These are phyloP conservation scores for Haliclona indistincta DNA, from an alignment of 37 sponge, comb jelly and placozoan species.

Conservation along the genomic window DNA sequence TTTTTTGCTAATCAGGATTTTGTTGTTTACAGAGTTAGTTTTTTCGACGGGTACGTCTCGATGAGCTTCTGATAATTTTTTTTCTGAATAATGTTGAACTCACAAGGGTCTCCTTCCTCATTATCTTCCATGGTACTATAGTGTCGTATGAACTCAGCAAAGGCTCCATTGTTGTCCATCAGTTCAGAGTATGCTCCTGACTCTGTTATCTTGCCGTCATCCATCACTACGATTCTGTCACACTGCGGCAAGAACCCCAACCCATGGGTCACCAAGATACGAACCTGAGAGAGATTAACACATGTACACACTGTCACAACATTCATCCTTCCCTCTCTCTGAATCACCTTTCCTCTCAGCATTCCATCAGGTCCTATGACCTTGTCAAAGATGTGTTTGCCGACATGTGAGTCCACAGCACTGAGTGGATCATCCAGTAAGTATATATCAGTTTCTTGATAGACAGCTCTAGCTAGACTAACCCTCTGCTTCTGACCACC, in stretches of 20 bases:
- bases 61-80: too few species aligned
- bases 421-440: conserved; percentile 95
- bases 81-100: too few species aligned
- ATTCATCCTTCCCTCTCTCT: neutral
- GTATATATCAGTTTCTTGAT: conserved; percentile 92
- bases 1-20: neutral
- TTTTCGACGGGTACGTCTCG: neutral
- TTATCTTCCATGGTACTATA: conserved; percentile 40
- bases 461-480: conserved; percentile 95
- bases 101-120: conserved; percentile 59
- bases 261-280: conserved; percentile 91
- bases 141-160: conserved; percentile 75
- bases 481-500: conserved; percentile 99
- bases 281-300: conserved; percentile 47
- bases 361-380: conserved; percentile 97
- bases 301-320: neutral
- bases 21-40: neutral
- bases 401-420: conserved; percentile 99
- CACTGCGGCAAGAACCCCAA: conserved; percentile 91
- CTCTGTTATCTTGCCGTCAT: conserved; percentile 82
- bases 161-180: conserved; percentile 76
- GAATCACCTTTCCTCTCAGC: conserved; percentile 85
- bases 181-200: conserved; percentile 88
- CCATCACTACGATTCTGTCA: conserved; percentile 79
- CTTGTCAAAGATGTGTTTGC: conserved; percentile 97